phyloP scores from a whole-genome alignment of 2,113 vertebrate genomes.

The Arvicanthis niloticus region DNA sequence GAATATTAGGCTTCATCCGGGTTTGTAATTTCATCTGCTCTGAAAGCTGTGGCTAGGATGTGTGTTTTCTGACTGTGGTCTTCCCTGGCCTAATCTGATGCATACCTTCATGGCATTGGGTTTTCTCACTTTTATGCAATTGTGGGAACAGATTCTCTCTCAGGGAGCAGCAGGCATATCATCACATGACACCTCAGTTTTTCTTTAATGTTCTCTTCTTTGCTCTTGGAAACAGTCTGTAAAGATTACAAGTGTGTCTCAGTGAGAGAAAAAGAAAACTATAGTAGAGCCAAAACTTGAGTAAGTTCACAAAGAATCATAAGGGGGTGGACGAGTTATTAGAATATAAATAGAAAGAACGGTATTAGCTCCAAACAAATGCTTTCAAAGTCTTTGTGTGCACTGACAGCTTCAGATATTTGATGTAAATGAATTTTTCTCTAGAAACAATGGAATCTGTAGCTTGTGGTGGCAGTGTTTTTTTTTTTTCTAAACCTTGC shows the following conservation, averaged over 20 bases:
- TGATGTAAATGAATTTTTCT: slow-evolving; percentile 81
- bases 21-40: slow-evolving; percentile 12
- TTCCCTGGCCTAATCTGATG: neutral
- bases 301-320: slow-evolving; percentile 80
- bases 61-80: slow-evolving; percentile 21
- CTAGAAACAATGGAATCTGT: slow-evolving; percentile 72
- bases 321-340: slow-evolving; percentile 76
- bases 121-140: neutral
- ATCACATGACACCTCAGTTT: slow-evolving; percentile 56
- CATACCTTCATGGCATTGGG: neutral
- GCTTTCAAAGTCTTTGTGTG: slow-evolving; percentile 76
- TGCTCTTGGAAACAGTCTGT: slow-evolving; percentile 71
- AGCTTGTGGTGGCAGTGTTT: slow-evolving; percentile 75
- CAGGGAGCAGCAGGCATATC: slow-evolving; percentile 66
- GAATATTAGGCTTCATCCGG: neutral
- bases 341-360: slow-evolving; percentile 83
- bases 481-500: slow-evolving; percentile 79
- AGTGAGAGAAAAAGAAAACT: slow-evolving; percentile 65
- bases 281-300: slow-evolving; percentile 71
- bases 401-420: slow-evolving; percentile 79
- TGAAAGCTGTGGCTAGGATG: neutral
- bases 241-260: slow-evolving; percentile 74
- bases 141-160: slow-evolving; percentile 54
- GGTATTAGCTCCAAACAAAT: slow-evolving; percentile 81
- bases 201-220: slow-evolving; percentile 71